Conservation (phyloP, 2,888 invertebrate species). For the Lasioglossum villosulum region DNA sequence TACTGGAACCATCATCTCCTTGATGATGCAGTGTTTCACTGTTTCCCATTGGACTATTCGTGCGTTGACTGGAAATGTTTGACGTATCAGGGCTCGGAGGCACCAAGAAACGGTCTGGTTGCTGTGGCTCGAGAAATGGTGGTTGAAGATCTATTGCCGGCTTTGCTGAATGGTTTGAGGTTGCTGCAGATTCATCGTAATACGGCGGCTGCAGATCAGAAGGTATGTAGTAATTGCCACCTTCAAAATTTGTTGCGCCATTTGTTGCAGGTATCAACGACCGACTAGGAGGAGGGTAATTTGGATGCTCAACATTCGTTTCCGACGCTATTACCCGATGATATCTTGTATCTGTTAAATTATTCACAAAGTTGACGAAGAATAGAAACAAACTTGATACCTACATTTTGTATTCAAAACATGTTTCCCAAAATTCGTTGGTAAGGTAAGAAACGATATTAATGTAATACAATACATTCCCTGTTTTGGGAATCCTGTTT, state of each 20-base stretch:
- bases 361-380: not conserved
- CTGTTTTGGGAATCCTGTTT: too few relatives aligned
- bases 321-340: slow-evolving; percentile 15
- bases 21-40: slow-evolving; percentile 8
- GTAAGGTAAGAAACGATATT: too few relatives aligned
- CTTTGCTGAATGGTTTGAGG: not conserved
- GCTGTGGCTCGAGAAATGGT: not conserved
- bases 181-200: not conserved
- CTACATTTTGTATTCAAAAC: too few relatives aligned
- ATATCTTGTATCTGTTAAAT: slow-evolving; percentile 27
- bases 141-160: slow-evolving; percentile 28
- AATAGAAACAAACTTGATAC: not conserved
- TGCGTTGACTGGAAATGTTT: not conserved
- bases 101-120: slow-evolving; percentile 15
- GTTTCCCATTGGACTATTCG: slow-evolving; percentile 8
- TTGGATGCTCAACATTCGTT: slow-evolving; percentile 15
- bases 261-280: not conserved
- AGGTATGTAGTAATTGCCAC: not conserved
- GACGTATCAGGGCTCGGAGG: slow-evolving; percentile 9
- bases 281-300: slow-evolving; percentile 5
- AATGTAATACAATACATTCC: too few relatives aligned
- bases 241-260: not conserved
- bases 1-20: not conserved
- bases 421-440: too few relatives aligned
- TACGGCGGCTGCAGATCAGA: slow-evolving; percentile 21